Conservation (phyloP, 2,113 vertebrate species). For the Trachemys scripta region DNA sequence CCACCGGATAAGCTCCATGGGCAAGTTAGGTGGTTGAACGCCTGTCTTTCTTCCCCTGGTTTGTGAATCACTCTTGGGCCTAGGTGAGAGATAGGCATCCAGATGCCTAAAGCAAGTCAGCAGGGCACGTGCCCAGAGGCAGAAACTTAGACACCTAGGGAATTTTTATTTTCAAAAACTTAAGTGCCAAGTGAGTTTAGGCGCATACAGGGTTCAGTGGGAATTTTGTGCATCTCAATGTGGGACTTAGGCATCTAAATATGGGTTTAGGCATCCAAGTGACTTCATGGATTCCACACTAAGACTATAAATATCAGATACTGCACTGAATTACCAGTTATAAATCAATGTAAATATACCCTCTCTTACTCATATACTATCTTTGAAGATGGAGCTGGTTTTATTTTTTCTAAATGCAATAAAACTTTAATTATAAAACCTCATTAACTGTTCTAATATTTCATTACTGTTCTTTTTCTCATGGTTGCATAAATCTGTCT, state of each 20-base stretch:
- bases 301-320: neutral
- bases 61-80: neutral
- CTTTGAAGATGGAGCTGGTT: neutral
- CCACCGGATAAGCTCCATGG: neutral
- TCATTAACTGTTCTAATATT: slow-evolving; percentile 9
- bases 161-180: neutral
- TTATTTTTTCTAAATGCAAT: neutral
- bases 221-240: neutral
- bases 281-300: neutral
- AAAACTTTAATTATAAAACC: slow-evolving; percentile 9
- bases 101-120: neutral
- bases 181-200: neutral
- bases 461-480: neutral
- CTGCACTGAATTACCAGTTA: neutral
- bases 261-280: neutral
- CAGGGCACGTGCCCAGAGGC: neutral
- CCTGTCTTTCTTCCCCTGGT: neutral
- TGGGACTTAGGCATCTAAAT: neutral
- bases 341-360: neutral
- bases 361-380: neutral
- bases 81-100: neutral
- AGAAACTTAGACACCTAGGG: neutral
- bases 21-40: neutral
- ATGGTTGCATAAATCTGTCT: neutral
- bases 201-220: neutral